Percentiles rank a stretch among this genome's conserved stretches.
Evolutionary conservation across 2,797 vertebrate species (phyloP).

Genomic region (Helostoma temminkii): DNA sequence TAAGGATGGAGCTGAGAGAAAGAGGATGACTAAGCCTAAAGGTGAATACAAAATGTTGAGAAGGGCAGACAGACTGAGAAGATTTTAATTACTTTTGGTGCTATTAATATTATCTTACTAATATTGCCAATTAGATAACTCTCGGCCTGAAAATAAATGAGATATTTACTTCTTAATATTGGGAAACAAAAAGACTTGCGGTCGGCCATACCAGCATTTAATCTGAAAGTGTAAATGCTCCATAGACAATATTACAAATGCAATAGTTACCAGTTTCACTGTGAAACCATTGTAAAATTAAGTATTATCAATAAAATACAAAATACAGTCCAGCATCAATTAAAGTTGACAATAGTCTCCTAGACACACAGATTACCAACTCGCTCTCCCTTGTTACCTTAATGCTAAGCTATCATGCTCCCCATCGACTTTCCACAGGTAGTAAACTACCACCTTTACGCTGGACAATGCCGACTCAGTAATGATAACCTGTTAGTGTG

Average conservation of each 20-base stretch:
- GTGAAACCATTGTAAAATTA: too few species aligned
- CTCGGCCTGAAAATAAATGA: conserved; percentile 48
- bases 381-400: too few species aligned
- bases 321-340: too few species aligned
- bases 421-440: too few species aligned
- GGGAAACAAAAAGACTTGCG: conserved; percentile 14
- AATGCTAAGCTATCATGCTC: too few species aligned
- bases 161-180: conserved; percentile 37
- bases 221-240: conserved; percentile 6
- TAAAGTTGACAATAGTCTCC: too few species aligned
- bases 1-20: conserved; percentile 30
- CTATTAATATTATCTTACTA: conserved; percentile 66
- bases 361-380: too few species aligned
- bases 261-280: too few species aligned
- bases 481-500: too few species aligned
- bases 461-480: too few species aligned
- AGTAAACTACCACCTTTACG: too few species aligned
- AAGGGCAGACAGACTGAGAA: conserved; percentile 49
- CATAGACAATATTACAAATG: conserved; percentile 12
- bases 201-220: not conserved
- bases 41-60: conserved; percentile 66
- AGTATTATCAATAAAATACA: too few species aligned
- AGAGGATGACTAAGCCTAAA: conserved; percentile 38
- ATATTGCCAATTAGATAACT: conserved; percentile 61
- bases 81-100: conserved; percentile 77